Conservation (phyloP, 2,113 vertebrate species). For the Dicentrarchus labrax region DNA sequence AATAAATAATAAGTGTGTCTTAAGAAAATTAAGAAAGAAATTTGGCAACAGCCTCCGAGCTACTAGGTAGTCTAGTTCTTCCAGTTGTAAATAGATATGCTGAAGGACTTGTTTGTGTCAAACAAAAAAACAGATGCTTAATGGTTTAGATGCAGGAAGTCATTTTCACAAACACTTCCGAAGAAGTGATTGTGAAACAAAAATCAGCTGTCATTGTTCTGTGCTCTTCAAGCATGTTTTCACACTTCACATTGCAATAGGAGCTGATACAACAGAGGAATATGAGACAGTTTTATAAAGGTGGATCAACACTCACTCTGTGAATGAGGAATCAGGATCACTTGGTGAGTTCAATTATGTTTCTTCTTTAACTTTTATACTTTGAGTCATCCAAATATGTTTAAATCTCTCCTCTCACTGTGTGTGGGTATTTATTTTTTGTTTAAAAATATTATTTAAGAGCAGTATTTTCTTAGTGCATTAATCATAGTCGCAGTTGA, state of each 20-base stretch:
- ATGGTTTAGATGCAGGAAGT: slow-evolving; percentile 43
- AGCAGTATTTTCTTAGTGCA: neutral
- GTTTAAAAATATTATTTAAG: neutral
- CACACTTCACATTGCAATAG: neutral
- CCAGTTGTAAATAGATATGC: slow-evolving; percentile 26
- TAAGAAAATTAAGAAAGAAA: no score
- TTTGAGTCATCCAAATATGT: neutral
- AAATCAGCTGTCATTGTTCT: neutral
- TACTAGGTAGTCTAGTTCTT: neutral
- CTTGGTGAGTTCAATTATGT: slow-evolving; percentile 40
- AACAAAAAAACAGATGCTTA: slow-evolving; percentile 21
- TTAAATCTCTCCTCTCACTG: neutral
- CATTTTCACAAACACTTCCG: slow-evolving; percentile 30
- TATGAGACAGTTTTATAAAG: neutral
- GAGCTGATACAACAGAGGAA: neutral
- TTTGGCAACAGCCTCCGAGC: neutral
- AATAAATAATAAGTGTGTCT: neutral
- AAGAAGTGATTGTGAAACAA: slow-evolving; percentile 60
- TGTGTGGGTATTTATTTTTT: neutral
- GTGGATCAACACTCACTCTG: slow-evolving; percentile 10
- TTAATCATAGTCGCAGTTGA: slow-evolving; percentile 2
- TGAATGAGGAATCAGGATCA: slow-evolving; percentile 10
- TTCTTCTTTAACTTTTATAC: neutral
- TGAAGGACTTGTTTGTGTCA: slow-evolving; percentile 41
- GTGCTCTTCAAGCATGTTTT: neutral